Evolutionary conservation across 2,113 vertebrate species (phyloP).

Genomic region (Entomyzon cyanotis): DNA sequence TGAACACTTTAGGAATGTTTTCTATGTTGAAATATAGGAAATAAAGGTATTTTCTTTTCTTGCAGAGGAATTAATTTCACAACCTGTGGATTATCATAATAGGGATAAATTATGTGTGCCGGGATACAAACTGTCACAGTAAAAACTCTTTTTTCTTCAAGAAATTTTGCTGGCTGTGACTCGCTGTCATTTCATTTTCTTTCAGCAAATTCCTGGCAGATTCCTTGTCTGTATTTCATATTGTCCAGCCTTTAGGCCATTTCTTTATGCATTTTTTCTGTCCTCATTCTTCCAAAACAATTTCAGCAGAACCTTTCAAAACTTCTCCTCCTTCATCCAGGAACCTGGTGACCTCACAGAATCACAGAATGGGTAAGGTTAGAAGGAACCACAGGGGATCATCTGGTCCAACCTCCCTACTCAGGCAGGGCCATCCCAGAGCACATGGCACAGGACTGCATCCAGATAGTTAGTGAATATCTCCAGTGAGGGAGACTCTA

Average conservation of each 20-base stretch:
- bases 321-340: background rate
- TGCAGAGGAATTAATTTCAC: background rate
- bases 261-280: background rate
- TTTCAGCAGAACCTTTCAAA: background rate
- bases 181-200: background rate
- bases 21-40: background rate
- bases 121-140: background rate
- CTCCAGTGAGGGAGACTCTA: background rate
- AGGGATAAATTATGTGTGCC: background rate
- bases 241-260: background rate
- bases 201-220: background rate
- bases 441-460: too few relatives aligned
- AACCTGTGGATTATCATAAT: background rate
- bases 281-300: background rate
- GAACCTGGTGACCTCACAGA: background rate
- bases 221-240: background rate
- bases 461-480: background rate
- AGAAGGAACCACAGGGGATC: background rate
- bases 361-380: background rate
- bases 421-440: background rate
- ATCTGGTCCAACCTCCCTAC: background rate
- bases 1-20: background rate
- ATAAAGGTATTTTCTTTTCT: background rate
- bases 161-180: background rate
- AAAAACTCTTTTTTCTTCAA: background rate